phyloP scores from a whole-genome alignment of 2,888 invertebrate genomes.

The Dromius quadrimaculatus region DNA sequence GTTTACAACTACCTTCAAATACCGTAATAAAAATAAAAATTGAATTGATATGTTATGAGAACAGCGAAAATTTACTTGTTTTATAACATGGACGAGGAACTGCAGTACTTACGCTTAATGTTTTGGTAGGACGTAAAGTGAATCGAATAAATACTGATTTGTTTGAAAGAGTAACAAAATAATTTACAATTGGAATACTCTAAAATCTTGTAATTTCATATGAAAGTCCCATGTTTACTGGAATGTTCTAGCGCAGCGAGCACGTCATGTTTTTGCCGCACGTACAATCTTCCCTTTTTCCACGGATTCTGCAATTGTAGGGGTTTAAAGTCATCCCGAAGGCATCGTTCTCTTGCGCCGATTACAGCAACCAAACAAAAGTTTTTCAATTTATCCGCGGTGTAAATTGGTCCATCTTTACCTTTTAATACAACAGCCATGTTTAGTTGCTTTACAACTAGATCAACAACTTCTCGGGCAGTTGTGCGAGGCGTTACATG shows the following conservation, averaged over 20 bases:
- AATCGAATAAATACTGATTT: conserved; percentile 47
- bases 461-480: conserved; percentile 93
- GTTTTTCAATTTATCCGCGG: conserved; percentile 84
- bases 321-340: conserved; percentile 94
- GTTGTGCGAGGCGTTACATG: conserved; percentile 95
- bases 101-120: conserved; percentile 10
- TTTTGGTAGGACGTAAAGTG: conserved; percentile 41
- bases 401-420: conserved; percentile 87
- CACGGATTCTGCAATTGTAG: conserved; percentile 95
- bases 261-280: conserved; percentile 90
- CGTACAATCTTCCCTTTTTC: conserved; percentile 93
- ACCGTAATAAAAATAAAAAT: no score
- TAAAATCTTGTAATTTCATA: conserved; percentile 63
- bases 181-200: conserved; percentile 43
- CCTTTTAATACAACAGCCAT: conserved; percentile 91
- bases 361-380: conserved; percentile 97
- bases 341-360: conserved; percentile 92
- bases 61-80: background rate
- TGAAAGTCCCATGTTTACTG: conserved; percentile 81
- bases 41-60: no score
- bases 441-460: conserved; percentile 95
- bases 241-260: conserved; percentile 90
- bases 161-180: conserved; percentile 37
- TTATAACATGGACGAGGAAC: conserved; percentile 10
- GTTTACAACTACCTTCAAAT: no score